phyloP scores from a whole-genome alignment of 2,888 invertebrate species.

The Ferdinandea cuprea region DNA sequence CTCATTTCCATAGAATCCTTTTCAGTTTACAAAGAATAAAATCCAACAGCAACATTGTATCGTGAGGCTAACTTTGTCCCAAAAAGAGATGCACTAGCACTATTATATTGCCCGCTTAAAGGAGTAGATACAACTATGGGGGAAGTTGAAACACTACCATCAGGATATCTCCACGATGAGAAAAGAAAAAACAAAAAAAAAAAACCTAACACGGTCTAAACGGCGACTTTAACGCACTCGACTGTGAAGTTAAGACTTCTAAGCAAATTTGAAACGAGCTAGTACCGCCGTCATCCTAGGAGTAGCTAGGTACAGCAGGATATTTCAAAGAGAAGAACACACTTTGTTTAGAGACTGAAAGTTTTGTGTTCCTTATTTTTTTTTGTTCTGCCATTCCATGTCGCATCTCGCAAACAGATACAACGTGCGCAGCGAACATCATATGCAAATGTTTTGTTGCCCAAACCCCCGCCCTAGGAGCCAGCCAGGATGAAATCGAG shows the following conservation, averaged over 20 bases:
- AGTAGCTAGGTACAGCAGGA: too few relatives aligned
- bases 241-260: slow-evolving; percentile 37
- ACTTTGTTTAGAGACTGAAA: slow-evolving; percentile 40
- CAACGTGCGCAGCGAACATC: slow-evolving; percentile 37
- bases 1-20: not conserved
- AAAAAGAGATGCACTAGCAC: slow-evolving; percentile 27
- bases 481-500: slow-evolving; percentile 62
- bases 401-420: slow-evolving; percentile 23
- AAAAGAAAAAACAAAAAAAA: not conserved
- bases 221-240: slow-evolving; percentile 48
- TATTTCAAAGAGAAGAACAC: slow-evolving; percentile 15
- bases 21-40: slow-evolving; percentile 10
- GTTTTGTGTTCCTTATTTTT: slow-evolving; percentile 9
- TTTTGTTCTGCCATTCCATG: slow-evolving; percentile 7
- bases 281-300: too few relatives aligned
- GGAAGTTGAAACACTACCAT: not conserved
- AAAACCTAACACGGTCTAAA: slow-evolving; percentile 21
- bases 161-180: not conserved
- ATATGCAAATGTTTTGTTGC: slow-evolving; percentile 54
- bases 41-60: not conserved
- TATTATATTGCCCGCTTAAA: slow-evolving; percentile 10
- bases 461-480: not conserved
- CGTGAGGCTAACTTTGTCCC: slow-evolving; percentile 2
- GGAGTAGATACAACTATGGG: not conserved
- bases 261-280: slow-evolving; percentile 38